phyloP scores from a whole-genome alignment of 1,140 invertebrate species.

The Leptopilina boulardi region DNA sequence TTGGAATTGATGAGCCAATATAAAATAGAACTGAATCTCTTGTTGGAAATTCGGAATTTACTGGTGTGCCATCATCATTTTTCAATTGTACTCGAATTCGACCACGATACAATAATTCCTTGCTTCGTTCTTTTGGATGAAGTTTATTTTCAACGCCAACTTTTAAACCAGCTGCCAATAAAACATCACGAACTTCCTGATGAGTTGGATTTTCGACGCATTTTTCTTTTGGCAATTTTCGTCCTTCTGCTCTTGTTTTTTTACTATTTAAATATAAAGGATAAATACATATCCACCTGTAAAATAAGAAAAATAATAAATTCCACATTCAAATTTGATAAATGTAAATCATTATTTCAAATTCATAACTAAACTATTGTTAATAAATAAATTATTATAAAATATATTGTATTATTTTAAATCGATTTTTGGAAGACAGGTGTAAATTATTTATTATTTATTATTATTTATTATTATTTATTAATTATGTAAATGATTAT shows the following conservation, averaged over 20 bases:
- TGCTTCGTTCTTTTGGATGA: constrained; percentile 93
- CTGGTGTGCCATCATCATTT: constrained; percentile 91
- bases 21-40: constrained; percentile 87
- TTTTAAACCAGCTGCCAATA: constrained; percentile 87
- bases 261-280: constrained; percentile 97
- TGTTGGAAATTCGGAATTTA: constrained; percentile 85
- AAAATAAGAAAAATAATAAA: constrained; percentile 55
- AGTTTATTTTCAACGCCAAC: constrained; percentile 96
- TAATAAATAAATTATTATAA: too few species aligned
- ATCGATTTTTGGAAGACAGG: too few species aligned
- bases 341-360: too few species aligned
- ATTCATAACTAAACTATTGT: too few species aligned
- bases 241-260: constrained; percentile 91
- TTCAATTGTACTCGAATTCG: constrained; percentile 94
- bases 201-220: constrained; percentile 96
- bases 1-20: constrained; percentile 92
- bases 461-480: too few species aligned
- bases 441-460: too few species aligned
- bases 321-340: not conserved
- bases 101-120: constrained; percentile 89
- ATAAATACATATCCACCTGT: constrained; percentile 97
- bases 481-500: constrained; percentile 38
- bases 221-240: constrained; percentile 88
- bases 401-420: too few species aligned
- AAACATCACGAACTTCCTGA: constrained; percentile 95